phyloP scores from a whole-genome alignment of 1,140 invertebrate genomes.

The Trissolcus basalis region DNA sequence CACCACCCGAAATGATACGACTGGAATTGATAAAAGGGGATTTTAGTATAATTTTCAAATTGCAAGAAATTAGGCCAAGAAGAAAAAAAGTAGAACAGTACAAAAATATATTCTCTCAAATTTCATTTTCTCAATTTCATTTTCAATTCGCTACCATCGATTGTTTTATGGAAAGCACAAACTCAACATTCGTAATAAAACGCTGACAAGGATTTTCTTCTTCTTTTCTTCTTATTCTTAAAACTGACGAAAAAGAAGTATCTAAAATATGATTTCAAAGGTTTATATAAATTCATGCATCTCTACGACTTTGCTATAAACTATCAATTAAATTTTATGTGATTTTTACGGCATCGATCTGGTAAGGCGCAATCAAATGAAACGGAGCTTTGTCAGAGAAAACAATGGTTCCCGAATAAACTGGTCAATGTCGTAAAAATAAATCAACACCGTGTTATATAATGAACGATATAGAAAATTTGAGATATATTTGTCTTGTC shows the following conservation, averaged over 20 bases:
- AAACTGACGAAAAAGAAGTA: background rate
- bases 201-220: background rate
- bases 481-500: conserved; percentile 33
- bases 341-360: conserved; percentile 16
- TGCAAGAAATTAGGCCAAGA: no score
- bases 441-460: conserved; percentile 5
- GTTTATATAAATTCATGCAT: conserved; percentile 14
- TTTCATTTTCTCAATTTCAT: conserved; percentile 1
- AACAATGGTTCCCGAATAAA: background rate
- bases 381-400: background rate
- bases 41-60: no score
- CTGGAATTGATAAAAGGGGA: no score
- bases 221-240: conserved; percentile 1
- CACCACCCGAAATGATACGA: no score
- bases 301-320: conserved; percentile 33
- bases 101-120: conserved; percentile 24
- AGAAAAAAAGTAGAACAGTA: background rate
- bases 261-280: conserved; percentile 4
- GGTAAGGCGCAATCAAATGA: background rate
- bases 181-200: conserved; percentile 9
- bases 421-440: background rate
- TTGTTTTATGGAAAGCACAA: conserved; percentile 41
- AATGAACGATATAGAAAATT: conserved; percentile 21
- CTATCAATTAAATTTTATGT: conserved; percentile 10
- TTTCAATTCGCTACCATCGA: background rate